phyloP scores from a whole-genome alignment of 2,797 vertebrate species.

The Taenioides sp. region DNA sequence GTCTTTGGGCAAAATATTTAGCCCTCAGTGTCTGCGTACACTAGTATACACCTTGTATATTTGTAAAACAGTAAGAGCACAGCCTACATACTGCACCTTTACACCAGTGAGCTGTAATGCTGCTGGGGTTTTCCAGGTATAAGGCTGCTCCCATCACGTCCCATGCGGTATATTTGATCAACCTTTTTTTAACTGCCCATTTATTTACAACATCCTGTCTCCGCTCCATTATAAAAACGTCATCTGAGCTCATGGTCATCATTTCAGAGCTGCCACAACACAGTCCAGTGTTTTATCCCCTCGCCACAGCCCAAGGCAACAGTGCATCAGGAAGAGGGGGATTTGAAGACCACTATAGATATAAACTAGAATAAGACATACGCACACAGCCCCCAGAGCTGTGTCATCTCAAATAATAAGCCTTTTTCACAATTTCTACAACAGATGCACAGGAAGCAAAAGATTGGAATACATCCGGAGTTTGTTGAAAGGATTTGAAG shows the following conservation, averaged over 20 bases:
- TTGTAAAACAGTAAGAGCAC: too few relatives aligned
- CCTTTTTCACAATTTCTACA: slow-evolving; percentile 30
- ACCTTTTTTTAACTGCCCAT: neutral
- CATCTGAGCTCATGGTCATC: slow-evolving; percentile 14
- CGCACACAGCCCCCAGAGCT: slow-evolving; percentile 18
- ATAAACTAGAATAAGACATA: slow-evolving; percentile 44
- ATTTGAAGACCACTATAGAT: slow-evolving; percentile 46
- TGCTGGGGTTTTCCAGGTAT: neutral
- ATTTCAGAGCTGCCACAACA: slow-evolving; percentile 2
- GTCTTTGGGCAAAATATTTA: too few relatives aligned
- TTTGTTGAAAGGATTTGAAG: slow-evolving; percentile 7
- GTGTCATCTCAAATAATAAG: slow-evolving; percentile 49
- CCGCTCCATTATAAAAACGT: slow-evolving; percentile 10
- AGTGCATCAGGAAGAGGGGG: slow-evolving; percentile 42
- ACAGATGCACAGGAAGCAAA: slow-evolving; percentile 22
- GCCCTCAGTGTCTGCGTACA: too few relatives aligned
- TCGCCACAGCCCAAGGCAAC: slow-evolving; percentile 19
- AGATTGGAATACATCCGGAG: slow-evolving; percentile 15
- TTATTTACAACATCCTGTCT: slow-evolving; percentile 5
- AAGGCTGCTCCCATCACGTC: neutral
- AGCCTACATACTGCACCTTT: too few relatives aligned
- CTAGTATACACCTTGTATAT: too few relatives aligned
- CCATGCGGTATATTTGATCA: neutral
- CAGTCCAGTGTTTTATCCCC: slow-evolving; percentile 10
- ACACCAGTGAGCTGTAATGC: neutral